phyloP scores from a whole-genome alignment of 2,888 invertebrate species.

The Tachystola acroxantha region DNA sequence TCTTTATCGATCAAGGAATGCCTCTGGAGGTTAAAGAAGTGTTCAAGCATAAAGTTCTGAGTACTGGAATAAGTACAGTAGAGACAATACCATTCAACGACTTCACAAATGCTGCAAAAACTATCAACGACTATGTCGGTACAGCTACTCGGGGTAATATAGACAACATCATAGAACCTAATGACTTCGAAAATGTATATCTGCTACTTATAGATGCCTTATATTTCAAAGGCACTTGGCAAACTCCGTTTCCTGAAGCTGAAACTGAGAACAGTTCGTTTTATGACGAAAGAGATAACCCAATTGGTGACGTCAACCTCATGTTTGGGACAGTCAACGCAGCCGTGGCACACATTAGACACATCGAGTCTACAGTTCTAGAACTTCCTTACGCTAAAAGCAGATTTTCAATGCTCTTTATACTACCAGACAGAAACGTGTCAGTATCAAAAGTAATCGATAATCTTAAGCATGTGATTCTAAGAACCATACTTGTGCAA shows the following conservation, averaged over 20 bases:
- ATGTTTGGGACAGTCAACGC: conserved; percentile 40
- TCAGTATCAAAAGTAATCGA: conserved; percentile 61
- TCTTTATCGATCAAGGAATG: conserved; percentile 41
- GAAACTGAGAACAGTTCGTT: conserved; percentile 46
- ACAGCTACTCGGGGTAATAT: conserved; percentile 46
- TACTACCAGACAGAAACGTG: conserved; percentile 74
- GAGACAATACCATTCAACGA: conserved; percentile 36
- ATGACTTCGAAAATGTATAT: conserved; percentile 37
- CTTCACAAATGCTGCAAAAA: conserved; percentile 26
- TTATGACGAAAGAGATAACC: conserved; percentile 37
- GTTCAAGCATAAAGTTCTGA: conserved; percentile 28
- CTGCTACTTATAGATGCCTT: conserved; percentile 52
- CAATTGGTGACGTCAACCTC: conserved; percentile 48
- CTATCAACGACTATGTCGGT: conserved; percentile 48
- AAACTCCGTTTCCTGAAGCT: conserved; percentile 32
- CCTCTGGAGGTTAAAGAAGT: conserved; percentile 22
- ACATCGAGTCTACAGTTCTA: conserved; percentile 40
- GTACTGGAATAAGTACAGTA: conserved; percentile 35
- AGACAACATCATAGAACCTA: conserved; percentile 44
- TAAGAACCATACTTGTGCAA: conserved; percentile 59
- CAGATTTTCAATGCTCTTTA: conserved; percentile 80
- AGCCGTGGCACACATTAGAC: conserved; percentile 25
- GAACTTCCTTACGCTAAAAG: conserved; percentile 53
- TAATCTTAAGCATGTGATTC: conserved; percentile 58
- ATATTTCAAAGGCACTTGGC: conserved; percentile 60